A percentile compares a stretch with the other conserved stretches of the same genome.
phyloP scores from a whole-genome alignment of 2,113 vertebrate species.

The Albula goreensis region DNA sequence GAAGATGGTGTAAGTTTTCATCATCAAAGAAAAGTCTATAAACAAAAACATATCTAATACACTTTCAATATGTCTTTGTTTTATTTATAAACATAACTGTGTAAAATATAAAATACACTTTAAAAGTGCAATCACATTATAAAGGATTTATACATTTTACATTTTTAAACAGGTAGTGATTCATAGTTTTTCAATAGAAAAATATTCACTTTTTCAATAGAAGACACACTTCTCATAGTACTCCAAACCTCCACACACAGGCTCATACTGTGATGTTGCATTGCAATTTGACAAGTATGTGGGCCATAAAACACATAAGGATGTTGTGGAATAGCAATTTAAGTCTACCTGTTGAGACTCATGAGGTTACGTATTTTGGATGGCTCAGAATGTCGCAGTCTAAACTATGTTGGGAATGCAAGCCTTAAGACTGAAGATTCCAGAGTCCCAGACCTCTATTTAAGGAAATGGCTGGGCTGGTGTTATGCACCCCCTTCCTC shows the following conservation, averaged over 20 bases:
- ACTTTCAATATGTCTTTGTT: background rate
- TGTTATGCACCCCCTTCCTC: conserved; percentile 34
- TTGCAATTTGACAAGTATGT: conserved; percentile 11
- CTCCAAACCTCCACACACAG: conserved; percentile 4
- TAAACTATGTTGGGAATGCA: conserved; percentile 67
- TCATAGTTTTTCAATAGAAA: too few species aligned
- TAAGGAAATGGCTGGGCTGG: conserved; percentile 66
- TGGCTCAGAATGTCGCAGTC: conserved; percentile 56
- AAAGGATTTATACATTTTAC: too few species aligned
- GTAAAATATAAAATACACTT: too few species aligned
- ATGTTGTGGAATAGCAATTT: background rate
- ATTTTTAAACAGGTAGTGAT: background rate
- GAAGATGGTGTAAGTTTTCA: background rate
- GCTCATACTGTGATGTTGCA: conserved; percentile 14
- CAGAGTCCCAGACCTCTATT: conserved; percentile 68
- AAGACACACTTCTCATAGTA: background rate
- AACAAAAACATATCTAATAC: background rate
- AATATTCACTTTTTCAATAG: background rate
- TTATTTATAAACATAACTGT: background rate
- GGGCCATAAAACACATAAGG: background rate
- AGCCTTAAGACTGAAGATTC: conserved; percentile 56
- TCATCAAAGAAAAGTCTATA: background rate
- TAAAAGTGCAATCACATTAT: background rate
- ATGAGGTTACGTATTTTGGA: conserved; percentile 36
- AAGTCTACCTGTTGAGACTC: conserved; percentile 58